Conservation (phyloP, 2,113 vertebrate genomes). For the Rhipidura dahli region DNA sequence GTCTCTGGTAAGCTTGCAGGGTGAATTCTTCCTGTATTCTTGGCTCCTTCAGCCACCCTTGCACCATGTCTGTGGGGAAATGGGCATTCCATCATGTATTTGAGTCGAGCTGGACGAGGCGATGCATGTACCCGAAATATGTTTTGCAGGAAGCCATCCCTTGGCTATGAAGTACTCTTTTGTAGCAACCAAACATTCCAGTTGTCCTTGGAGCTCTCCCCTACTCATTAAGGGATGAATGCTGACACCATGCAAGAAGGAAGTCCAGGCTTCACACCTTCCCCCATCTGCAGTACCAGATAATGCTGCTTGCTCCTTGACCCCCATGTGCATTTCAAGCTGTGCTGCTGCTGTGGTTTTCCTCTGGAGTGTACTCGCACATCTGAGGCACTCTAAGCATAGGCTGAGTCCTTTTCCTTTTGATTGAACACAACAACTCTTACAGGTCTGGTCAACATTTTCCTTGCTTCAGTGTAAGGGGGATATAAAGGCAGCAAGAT, state of each 20-base stretch:
- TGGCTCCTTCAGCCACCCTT: background rate
- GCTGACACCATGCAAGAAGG: background rate
- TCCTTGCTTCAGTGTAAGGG: background rate
- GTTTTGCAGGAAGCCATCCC: background rate
- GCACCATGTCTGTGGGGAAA: background rate
- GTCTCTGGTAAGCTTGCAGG: background rate
- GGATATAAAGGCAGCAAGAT: background rate
- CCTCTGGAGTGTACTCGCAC: background rate
- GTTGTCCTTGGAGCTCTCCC: background rate
- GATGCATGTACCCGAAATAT: background rate
- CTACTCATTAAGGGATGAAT: background rate
- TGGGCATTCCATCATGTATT: background rate
- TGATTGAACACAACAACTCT: background rate
- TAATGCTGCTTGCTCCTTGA: background rate
- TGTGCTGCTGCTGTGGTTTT: background rate
- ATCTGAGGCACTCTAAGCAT: background rate
- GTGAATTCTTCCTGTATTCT: background rate
- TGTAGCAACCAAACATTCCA: constrained; percentile 37
- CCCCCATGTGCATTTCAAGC: background rate
- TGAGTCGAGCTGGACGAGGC: background rate
- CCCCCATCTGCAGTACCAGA: background rate
- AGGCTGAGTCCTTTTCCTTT: background rate
- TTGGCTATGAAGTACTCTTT: constrained; percentile 17
- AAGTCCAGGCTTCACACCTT: constrained; percentile 4
- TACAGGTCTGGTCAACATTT: background rate